Percentiles rank a stretch among this genome's conserved stretches.
These are phyloP conservation scores for Micrasema minimum DNA, from an alignment of 1,140 invertebrate species.

Conservation along the genomic window DNA sequence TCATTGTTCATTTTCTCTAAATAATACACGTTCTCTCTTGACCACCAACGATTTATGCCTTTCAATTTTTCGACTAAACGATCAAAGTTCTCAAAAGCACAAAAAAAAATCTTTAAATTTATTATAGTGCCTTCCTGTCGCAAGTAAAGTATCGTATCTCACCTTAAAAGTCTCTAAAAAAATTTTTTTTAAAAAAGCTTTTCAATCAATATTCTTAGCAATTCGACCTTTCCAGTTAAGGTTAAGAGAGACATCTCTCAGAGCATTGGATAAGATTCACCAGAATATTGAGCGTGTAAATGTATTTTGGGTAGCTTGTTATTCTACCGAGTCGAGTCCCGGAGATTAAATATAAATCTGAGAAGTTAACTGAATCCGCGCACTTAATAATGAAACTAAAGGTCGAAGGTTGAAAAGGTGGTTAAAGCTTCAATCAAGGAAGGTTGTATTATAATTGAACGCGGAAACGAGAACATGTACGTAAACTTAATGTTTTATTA, in stretches of 20 bases:
- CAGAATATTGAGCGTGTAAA: constrained; percentile 16
- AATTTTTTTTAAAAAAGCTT: background rate
- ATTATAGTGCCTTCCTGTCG: no score
- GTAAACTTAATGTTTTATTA: background rate
- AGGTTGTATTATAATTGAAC: background rate
- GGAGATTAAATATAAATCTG: constrained; percentile 13
- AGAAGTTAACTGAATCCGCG: constrained; percentile 6
- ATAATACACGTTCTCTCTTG: no score
- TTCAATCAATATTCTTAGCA: background rate
- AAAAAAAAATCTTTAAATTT: no score
- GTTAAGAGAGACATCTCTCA: background rate
- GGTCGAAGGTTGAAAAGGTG: background rate
- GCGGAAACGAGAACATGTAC: background rate
- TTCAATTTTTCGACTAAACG: no score
- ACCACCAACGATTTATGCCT: no score
- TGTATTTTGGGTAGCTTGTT: background rate
- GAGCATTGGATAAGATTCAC: constrained; percentile 5
- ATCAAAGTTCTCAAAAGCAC: no score
- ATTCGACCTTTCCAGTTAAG: background rate
- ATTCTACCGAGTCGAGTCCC: background rate
- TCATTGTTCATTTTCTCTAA: no score
- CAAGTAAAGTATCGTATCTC: no score
- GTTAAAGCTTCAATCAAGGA: background rate
- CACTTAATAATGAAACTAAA: background rate
- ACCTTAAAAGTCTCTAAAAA: background rate